These are phyloP conservation scores for Synodontis membranacea DNA, from an alignment of 2,113 vertebrate genomes.

Conservation along the genomic window DNA sequence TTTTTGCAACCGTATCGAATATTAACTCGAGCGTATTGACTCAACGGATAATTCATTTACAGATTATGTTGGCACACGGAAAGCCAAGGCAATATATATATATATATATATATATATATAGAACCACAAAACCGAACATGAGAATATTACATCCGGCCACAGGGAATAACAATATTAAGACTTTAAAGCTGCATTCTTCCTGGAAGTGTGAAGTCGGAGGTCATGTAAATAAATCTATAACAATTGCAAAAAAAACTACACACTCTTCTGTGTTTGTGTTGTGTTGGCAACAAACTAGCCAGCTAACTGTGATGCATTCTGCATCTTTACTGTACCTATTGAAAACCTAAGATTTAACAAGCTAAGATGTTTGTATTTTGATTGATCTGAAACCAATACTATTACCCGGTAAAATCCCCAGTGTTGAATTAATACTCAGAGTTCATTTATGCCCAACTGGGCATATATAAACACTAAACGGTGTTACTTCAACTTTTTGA, in stretches of 20 bases:
- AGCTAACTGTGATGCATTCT: not conserved
- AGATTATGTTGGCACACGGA: not conserved
- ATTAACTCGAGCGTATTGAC: slow-evolving; percentile 11
- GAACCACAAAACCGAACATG: not conserved
- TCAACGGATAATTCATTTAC: slow-evolving; percentile 24
- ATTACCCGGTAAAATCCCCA: no score
- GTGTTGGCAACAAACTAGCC: not conserved
- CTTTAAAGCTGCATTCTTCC: not conserved
- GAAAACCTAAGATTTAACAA: not conserved
- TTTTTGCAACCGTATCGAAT: slow-evolving; percentile 22
- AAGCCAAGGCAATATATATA: slow-evolving; percentile 7
- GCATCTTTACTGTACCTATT: not conserved
- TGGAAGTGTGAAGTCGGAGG: not conserved
- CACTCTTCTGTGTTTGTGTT: not conserved
- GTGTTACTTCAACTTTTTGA: no score
- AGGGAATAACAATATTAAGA: not conserved
- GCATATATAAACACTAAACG: no score
- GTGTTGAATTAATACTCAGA: no score
- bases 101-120: no score
- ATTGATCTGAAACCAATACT: not conserved
- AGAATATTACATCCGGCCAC: not conserved
- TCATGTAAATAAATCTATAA: no score
- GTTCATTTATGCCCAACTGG: no score
- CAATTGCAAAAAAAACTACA: not conserved
- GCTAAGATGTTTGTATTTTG: not conserved